A percentile compares a stretch with the other conserved stretches of the same genome.
phyloP scores from a whole-genome alignment of 2,113 vertebrate genomes.

The Oenanthe oenanthe region DNA sequence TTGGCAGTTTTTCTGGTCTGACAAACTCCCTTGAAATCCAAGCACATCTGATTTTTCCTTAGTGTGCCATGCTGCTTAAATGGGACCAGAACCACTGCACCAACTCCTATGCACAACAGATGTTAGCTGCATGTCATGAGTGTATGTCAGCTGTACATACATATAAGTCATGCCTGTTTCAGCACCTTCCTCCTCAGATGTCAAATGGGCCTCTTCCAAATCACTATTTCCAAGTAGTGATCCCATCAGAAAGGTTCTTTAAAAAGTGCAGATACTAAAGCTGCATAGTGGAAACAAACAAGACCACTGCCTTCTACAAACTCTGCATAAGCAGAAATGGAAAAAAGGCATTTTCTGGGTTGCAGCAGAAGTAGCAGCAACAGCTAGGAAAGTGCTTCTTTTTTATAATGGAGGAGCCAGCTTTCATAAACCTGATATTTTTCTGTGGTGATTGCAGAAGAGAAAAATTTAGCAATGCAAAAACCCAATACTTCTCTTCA shows the following conservation, averaged over 20 bases:
- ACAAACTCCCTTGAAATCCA: not conserved
- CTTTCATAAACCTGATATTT: not conserved
- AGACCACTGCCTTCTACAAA: not conserved
- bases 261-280: not conserved
- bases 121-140: fast-evolving
- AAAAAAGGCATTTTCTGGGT: not conserved
- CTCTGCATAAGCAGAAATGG: not conserved
- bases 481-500: fast-evolving
- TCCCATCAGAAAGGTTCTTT: not conserved
- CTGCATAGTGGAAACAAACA: not conserved
- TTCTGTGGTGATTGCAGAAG: not conserved
- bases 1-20: not conserved
- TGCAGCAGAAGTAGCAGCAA: not conserved
- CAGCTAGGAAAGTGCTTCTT: not conserved
- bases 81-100: not conserved
- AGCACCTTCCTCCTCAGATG: not conserved
- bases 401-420: not conserved
- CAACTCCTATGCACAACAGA: not conserved
- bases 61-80: not conserved
- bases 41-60: not conserved
- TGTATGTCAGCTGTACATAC: not conserved
- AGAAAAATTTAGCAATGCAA: not conserved
- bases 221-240: not conserved
- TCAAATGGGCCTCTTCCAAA: not conserved
- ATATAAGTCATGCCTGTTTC: not conserved